Conservation (phyloP, 2,888 invertebrate genomes). For the Lepidocyrtoides sp. region DNA sequence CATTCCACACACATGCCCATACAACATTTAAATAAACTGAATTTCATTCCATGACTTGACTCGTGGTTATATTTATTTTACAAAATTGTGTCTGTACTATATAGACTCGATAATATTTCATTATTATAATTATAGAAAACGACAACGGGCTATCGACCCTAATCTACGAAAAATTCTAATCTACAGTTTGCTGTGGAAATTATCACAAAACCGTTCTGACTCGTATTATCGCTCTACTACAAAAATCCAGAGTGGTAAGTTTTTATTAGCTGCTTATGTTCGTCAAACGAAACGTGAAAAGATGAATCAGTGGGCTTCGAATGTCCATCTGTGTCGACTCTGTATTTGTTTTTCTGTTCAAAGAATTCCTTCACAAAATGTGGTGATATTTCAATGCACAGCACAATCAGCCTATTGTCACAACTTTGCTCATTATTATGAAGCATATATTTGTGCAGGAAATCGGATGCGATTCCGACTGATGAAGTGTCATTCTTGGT, state of each 20-base stretch:
- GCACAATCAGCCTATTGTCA: slow-evolving; percentile 94
- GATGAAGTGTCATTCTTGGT: slow-evolving; percentile 91
- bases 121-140: too few relatives aligned
- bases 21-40: too few relatives aligned
- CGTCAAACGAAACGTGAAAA: slow-evolving; percentile 8
- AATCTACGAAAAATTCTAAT: too few relatives aligned
- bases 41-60: too few relatives aligned
- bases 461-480: slow-evolving; percentile 94
- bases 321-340: background rate
- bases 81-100: too few relatives aligned
- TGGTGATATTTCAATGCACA: slow-evolving; percentile 92
- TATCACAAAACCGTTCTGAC: background rate
- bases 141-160: too few relatives aligned
- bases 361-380: slow-evolving; percentile 4
- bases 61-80: too few relatives aligned
- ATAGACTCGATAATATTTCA: too few relatives aligned
- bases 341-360: background rate
- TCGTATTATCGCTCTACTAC: background rate
- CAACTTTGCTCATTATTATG: slow-evolving; percentile 94
- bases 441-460: slow-evolving; percentile 91
- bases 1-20: too few relatives aligned
- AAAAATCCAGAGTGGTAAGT: slow-evolving; percentile 45
- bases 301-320: background rate
- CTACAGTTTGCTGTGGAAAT: too few relatives aligned
- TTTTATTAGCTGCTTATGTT: slow-evolving; percentile 32